Percentiles rank a stretch among this genome's conserved stretches.
These are phyloP conservation scores for Archips crataeganus DNA, from an alignment of 2,888 invertebrate genomes.

Conservation along the genomic window DNA sequence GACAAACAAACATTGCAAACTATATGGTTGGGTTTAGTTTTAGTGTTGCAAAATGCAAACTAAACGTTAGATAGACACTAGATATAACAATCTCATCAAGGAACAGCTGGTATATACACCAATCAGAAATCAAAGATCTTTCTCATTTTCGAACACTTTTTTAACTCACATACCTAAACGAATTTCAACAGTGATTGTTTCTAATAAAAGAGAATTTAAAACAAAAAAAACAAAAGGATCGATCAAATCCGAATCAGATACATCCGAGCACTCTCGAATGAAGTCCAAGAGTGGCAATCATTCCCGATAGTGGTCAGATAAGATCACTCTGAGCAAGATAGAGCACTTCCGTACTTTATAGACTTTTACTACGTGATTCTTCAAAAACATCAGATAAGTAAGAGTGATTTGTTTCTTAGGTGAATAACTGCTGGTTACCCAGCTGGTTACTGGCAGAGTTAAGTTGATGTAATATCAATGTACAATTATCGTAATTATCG, in stretches of 20 bases:
- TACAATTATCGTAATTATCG: background rate
- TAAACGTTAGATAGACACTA: no score
- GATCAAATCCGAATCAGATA: background rate
- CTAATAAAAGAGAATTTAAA: background rate
- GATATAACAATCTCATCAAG: background rate
- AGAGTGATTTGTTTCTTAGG: background rate
- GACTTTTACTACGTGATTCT: background rate
- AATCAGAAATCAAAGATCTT: background rate
- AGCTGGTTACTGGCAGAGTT: background rate
- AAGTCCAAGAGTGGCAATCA: background rate
- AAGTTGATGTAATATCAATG: background rate
- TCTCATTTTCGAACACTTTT: background rate
- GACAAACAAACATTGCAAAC: no score
- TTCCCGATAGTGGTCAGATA: constrained; percentile 21
- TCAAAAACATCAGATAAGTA: background rate
- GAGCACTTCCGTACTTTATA: constrained; percentile 29
- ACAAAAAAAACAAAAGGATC: background rate
- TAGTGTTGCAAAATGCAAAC: no score
- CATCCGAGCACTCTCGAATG: background rate
- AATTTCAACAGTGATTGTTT: no score
- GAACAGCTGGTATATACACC: background rate
- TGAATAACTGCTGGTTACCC: background rate
- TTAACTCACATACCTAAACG: background rate
- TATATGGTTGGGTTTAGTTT: no score
- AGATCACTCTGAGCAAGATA: constrained; percentile 23